Evolutionary conservation across 2,888 invertebrate genomes (phyloP).

Genomic region (Rhamnusium bicolor): DNA sequence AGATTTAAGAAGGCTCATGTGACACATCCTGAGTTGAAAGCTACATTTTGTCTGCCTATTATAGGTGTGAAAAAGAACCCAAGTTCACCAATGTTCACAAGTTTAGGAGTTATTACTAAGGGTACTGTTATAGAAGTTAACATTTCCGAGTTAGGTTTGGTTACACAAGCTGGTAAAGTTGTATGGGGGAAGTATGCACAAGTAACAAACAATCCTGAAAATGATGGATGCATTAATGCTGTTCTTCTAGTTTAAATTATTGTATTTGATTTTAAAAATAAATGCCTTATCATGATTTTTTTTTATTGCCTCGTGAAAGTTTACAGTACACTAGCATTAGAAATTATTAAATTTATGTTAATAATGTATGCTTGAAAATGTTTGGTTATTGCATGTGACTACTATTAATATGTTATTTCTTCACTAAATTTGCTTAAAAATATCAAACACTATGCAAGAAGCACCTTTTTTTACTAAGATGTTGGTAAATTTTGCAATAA

Average conservation of each 20-base stretch:
- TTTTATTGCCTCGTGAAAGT: background rate
- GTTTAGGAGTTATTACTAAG: constrained; percentile 98
- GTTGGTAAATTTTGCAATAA: too few relatives aligned
- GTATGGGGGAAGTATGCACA: constrained; percentile 99
- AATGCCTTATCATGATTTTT: background rate
- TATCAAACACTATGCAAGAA: too few relatives aligned
- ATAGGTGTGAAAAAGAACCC: constrained; percentile 99
- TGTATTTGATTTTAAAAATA: constrained; percentile 19
- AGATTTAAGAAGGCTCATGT: constrained; percentile 98
- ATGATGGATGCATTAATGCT: constrained; percentile 99
- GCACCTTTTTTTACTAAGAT: too few relatives aligned
- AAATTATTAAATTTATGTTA: too few relatives aligned
- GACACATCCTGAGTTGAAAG: constrained; percentile 98
- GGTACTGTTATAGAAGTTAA: constrained; percentile 98
- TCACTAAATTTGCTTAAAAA: too few relatives aligned
- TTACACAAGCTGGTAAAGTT: constrained; percentile 98
- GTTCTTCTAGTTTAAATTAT: constrained; percentile 89
- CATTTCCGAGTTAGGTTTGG: constrained; percentile 97
- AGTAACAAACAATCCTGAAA: constrained; percentile 99
- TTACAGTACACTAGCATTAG: too few relatives aligned
- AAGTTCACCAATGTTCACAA: constrained; percentile 96
- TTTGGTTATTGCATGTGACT: too few relatives aligned
- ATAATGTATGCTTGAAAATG: too few relatives aligned
- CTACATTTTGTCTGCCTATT: constrained; percentile 97
- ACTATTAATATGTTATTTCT: too few relatives aligned